Percentiles rank a stretch among this genome's conserved stretches.
These are phyloP conservation scores for Yponomeuta sedellus DNA, from an alignment of 2,888 invertebrate species.

Conservation along the genomic window DNA sequence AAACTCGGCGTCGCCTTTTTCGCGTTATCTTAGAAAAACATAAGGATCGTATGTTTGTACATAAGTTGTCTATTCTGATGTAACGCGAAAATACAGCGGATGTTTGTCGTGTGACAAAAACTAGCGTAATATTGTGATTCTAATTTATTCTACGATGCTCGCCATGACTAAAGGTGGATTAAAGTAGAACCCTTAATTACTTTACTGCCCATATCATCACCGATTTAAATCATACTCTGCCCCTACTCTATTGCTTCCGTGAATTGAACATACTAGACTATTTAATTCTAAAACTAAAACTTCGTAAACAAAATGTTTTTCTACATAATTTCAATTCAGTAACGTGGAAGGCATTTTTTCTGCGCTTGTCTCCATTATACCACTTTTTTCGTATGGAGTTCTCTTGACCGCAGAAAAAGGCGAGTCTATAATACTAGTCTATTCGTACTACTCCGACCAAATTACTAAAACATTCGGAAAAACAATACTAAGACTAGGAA, in stretches of 20 bases:
- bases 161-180: neutral
- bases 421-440: too few species aligned
- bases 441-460: too few species aligned
- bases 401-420: too few species aligned
- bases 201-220: neutral
- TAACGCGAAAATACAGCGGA: conserved; percentile 5
- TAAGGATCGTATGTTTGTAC: neutral
- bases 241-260: neutral
- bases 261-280: neutral
- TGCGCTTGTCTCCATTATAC: too few species aligned
- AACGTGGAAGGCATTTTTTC: too few species aligned
- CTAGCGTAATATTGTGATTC: conserved; percentile 4
- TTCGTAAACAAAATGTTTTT: too few species aligned
- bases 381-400: too few species aligned
- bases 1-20: neutral
- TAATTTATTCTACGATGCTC: conserved; percentile 2
- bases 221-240: neutral
- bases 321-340: too few species aligned
- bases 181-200: neutral
- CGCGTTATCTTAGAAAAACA: conserved; percentile 1
- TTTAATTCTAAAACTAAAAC: neutral
- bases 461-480: too few species aligned
- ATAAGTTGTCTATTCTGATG: neutral
- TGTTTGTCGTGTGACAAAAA: conserved; percentile 10
- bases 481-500: too few species aligned